Evolutionary conservation across 2,888 invertebrate genomes (phyloP).

Genomic region (Syrphus vitripennis): DNA sequence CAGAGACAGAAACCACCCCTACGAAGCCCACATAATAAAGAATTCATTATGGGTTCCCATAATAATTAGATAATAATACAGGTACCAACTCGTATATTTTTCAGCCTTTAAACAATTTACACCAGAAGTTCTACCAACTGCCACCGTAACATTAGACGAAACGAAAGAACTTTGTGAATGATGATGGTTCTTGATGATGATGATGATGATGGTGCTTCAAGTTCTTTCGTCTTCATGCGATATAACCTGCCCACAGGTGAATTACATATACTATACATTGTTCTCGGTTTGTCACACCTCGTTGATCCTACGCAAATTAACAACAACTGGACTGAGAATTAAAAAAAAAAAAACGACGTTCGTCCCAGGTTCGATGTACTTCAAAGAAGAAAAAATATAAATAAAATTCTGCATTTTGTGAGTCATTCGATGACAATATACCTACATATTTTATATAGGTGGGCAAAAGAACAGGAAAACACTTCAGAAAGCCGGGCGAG

Average conservation of each 20-base stretch:
- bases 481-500: neutral
- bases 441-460: neutral
- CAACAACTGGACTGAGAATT: conserved; percentile 53
- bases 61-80: conserved; percentile 9
- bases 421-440: conserved; percentile 32
- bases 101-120: conserved; percentile 16
- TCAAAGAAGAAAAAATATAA: conserved; percentile 25
- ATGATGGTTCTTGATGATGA: conserved; percentile 22
- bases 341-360: conserved; percentile 20
- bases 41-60: conserved; percentile 36
- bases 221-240: conserved; percentile 37
- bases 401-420: conserved; percentile 31
- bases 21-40: conserved; percentile 13
- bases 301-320: conserved; percentile 70
- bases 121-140: conserved; percentile 48
- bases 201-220: conserved; percentile 47
- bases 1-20: conserved; percentile 12
- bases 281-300: conserved; percentile 68
- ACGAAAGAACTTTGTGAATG: conserved; percentile 24
- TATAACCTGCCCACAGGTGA: conserved; percentile 63
- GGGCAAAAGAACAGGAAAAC: conserved; percentile 43
- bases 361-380: conserved; percentile 59
- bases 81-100: neutral
- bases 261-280: too few species aligned
- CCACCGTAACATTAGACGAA: conserved; percentile 64